Evolutionary conservation across 2,113 vertebrate genomes (phyloP).

Genomic region (Toxotes chatareus): DNA sequence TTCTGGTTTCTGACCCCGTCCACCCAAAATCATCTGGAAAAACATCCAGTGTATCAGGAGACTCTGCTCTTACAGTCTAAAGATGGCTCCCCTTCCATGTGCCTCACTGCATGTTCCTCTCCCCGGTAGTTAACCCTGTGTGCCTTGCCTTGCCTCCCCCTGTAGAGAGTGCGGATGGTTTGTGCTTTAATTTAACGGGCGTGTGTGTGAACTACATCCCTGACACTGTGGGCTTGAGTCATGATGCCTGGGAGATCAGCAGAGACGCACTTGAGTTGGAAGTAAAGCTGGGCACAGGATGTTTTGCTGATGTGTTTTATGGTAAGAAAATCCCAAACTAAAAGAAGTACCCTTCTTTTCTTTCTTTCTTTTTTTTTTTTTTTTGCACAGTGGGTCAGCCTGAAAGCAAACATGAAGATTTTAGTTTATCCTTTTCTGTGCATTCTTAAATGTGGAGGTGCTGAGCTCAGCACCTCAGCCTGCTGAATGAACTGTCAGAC

Average conservation of each 20-base stretch:
- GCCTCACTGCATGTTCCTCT: slow-evolving; percentile 89
- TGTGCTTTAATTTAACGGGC: slow-evolving; percentile 97
- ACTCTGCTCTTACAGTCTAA: slow-evolving; percentile 51
- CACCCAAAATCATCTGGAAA: slow-evolving; percentile 10
- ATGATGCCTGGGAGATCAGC: slow-evolving; percentile 97
- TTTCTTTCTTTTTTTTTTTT: neutral
- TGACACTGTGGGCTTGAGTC: slow-evolving; percentile 97
- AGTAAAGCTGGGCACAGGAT: slow-evolving; percentile 97
- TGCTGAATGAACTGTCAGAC: too few species aligned
- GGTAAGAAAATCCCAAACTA: slow-evolving; percentile 88
- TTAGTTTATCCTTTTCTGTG: neutral
- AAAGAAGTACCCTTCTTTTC: neutral
- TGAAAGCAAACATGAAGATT: slow-evolving; percentile 1
- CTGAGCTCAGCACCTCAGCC: too few species aligned
- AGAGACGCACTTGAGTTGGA: slow-evolving; percentile 91
- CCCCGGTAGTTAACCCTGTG: slow-evolving; percentile 89
- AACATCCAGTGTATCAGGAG: slow-evolving; percentile 25
- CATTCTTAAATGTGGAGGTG: neutral
- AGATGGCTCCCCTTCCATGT: slow-evolving; percentile 86
- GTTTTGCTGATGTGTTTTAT: slow-evolving; percentile 99
- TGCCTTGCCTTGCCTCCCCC: slow-evolving; percentile 90
- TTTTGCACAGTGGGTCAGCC: neutral
- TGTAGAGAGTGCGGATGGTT: slow-evolving; percentile 98
- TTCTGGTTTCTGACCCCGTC: slow-evolving; percentile 29
- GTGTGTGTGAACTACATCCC: slow-evolving; percentile 94